phyloP scores from a whole-genome alignment of 2,888 invertebrate genomes.

The Sinhomidia bicolor region DNA sequence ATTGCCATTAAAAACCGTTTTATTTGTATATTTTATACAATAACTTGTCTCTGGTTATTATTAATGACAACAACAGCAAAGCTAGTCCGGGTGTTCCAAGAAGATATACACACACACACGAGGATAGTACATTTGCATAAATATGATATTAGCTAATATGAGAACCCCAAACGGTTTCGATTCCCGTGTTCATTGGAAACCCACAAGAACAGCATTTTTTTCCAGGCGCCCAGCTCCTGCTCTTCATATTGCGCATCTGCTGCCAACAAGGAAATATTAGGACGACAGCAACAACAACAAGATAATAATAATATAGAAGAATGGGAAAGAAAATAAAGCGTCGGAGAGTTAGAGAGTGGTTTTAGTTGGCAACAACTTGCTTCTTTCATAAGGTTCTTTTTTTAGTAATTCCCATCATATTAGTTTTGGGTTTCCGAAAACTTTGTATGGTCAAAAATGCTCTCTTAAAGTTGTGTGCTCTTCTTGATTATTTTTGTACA shows the following conservation, averaged over 20 bases:
- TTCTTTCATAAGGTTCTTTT: constrained; percentile 11
- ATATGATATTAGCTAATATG: neutral
- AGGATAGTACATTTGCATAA: neutral
- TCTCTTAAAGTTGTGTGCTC: neutral
- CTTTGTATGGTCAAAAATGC: neutral
- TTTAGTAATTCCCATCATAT: constrained; percentile 35
- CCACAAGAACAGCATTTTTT: no score
- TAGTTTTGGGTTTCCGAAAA: constrained; percentile 12
- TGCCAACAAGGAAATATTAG: constrained; percentile 36
- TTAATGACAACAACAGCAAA: no score
- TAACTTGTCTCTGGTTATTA: no score
- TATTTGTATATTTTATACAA: no score
- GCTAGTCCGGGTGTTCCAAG: no score
- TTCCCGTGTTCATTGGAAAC: neutral
- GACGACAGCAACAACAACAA: constrained; percentile 11
- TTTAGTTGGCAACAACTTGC: constrained; percentile 49
- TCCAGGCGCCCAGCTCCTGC: no score
- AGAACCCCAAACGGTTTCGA: neutral
- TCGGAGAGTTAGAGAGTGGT: neutral
- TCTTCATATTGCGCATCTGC: constrained; percentile 50
- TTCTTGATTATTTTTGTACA: neutral
- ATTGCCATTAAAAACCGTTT: no score
- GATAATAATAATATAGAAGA: neutral
- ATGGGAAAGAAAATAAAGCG: neutral
- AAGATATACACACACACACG: no score